Percentiles rank a stretch among this genome's conserved stretches.
Evolutionary conservation across 2,797 vertebrate species (phyloP).

Genomic region (Antennarius maculatus): DNA sequence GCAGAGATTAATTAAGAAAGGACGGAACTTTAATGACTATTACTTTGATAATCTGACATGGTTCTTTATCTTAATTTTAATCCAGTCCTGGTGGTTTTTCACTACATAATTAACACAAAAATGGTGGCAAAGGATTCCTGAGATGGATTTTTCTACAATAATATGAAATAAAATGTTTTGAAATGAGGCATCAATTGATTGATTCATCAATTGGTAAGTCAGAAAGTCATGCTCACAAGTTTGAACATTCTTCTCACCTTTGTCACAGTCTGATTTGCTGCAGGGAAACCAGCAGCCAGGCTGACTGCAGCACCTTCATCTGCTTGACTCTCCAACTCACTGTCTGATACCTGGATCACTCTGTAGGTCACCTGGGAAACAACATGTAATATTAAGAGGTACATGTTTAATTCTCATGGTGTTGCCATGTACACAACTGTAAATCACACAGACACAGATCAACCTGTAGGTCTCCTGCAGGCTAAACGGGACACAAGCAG

Average conservation of each 20-base stretch:
- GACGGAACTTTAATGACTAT: too few species aligned
- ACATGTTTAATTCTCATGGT: neutral
- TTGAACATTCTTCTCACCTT: conserved; percentile 58
- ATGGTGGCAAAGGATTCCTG: neutral
- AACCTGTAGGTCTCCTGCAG: conserved; percentile 5
- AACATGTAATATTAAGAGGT: neutral
- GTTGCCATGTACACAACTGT: neutral
- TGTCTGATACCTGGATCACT: conserved; percentile 94
- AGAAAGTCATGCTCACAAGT: neutral
- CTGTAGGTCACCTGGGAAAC: conserved; percentile 90
- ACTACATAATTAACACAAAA: too few species aligned
- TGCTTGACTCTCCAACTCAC: conserved; percentile 90
- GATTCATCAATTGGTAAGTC: too few species aligned
- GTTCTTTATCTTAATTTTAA: too few species aligned
- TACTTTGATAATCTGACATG: too few species aligned
- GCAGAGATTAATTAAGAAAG: too few species aligned
- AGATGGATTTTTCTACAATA: neutral
- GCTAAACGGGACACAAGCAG: conserved; percentile 3
- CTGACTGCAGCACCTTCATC: conserved; percentile 90
- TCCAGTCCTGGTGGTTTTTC: too few species aligned
- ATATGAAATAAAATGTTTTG: neutral
- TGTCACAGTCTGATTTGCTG: conserved; percentile 84
- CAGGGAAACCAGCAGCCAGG: conserved; percentile 91
- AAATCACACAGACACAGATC: neutral
- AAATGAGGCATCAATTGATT: too few species aligned